Conservation (phyloP, 2,888 invertebrate species). For the Megamerina dolium region DNA sequence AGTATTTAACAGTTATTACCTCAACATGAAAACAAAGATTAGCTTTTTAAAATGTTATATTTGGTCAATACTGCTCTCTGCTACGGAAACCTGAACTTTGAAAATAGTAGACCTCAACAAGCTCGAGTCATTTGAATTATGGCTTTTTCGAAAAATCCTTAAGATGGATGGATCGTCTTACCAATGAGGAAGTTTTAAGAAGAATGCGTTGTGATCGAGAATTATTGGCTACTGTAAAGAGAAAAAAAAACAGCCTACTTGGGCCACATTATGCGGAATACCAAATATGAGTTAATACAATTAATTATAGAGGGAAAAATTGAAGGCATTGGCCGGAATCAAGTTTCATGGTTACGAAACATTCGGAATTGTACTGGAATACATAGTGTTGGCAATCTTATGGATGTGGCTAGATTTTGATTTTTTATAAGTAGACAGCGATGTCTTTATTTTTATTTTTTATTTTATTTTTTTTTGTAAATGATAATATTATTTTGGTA, state of each 20-base stretch:
- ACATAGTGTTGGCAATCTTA: background rate
- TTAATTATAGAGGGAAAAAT: background rate
- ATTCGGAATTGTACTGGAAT: background rate
- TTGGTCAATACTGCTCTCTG: background rate
- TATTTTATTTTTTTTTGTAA: too few species aligned
- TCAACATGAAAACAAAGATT: constrained; percentile 1
- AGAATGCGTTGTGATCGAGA: background rate
- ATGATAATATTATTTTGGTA: too few species aligned
- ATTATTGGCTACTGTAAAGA: background rate
- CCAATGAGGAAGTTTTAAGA: background rate
- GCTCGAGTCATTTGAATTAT: background rate
- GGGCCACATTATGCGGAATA: background rate
- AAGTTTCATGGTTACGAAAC: background rate
- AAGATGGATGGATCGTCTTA: background rate
- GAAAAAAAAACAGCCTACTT: background rate
- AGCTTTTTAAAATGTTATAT: background rate
- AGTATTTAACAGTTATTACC: background rate
- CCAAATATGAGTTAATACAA: background rate
- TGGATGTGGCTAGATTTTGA: background rate
- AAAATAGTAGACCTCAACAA: too few species aligned
- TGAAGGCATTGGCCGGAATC: background rate
- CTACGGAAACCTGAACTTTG: background rate
- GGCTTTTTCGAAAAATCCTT: background rate
- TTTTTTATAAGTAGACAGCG: too few species aligned
- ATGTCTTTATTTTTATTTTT: too few species aligned